A percentile compares a stretch with the other conserved stretches of the same genome.
These are phyloP conservation scores for Omphaloscelis lunosa DNA, from an alignment of 2,888 invertebrate species.

Conservation along the genomic window DNA sequence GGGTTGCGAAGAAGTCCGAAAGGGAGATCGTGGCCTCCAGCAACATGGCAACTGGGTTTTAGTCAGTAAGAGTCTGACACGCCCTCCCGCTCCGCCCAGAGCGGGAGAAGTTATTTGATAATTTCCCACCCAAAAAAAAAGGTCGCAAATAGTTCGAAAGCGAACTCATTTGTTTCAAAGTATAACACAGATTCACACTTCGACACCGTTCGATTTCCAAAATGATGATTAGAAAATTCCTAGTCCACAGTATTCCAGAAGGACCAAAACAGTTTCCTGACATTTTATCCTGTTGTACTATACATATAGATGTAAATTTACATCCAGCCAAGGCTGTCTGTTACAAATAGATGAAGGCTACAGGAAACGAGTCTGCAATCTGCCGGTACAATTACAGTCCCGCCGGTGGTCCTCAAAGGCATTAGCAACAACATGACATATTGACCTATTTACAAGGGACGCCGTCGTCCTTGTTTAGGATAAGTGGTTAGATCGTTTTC, in stretches of 20 bases:
- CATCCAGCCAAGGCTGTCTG: neutral
- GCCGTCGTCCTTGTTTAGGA: neutral
- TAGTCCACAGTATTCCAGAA: neutral
- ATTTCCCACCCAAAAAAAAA: no score
- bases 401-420: constrained; percentile 17
- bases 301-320: neutral
- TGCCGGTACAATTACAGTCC: constrained; percentile 12
- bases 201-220: neutral
- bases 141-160: neutral
- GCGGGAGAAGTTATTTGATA: no score
- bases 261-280: neutral
- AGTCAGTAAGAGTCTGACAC: no score
- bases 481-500: constrained; percentile 1
- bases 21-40: no score
- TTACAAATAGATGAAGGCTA: constrained; percentile 21
- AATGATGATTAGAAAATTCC: neutral
- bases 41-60: no score
- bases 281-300: neutral
- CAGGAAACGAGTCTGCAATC: constrained; percentile 21
- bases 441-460: constrained; percentile 31
- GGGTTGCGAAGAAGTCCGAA: no score
- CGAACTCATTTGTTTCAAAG: neutral
- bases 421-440: constrained; percentile 28
- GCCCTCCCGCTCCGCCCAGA: no score
- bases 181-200: neutral